Percentiles rank a stretch among this genome's conserved stretches.
Conservation (phyloP, 2,888 invertebrate species). For the Drosophila gaucha region DNA sequence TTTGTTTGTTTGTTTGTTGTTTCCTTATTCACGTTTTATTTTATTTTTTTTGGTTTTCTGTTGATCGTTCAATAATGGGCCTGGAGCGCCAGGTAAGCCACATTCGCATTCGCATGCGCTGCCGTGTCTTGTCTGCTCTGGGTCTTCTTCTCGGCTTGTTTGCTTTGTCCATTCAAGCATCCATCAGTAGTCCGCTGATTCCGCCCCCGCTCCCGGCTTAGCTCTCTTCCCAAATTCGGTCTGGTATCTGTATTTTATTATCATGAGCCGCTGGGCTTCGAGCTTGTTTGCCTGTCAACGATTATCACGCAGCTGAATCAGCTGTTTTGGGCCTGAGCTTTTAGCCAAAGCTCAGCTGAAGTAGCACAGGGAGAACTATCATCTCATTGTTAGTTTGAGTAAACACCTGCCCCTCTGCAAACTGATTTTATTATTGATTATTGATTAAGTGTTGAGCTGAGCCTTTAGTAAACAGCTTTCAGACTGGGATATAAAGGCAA, state of each 20-base stretch:
- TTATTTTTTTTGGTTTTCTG: constrained; percentile 18
- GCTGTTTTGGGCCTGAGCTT: constrained; percentile 13
- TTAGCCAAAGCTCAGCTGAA: constrained; percentile 8
- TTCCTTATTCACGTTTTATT: constrained; percentile 29
- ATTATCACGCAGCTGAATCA: constrained; percentile 31
- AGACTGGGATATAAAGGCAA: background rate
- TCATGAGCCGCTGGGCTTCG: constrained; percentile 64
- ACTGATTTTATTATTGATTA: background rate
- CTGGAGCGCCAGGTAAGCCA: constrained; percentile 74
- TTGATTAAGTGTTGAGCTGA: too few relatives aligned
- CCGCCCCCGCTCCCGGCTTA: background rate
- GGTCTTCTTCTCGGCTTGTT: constrained; percentile 30
- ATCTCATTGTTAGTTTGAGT: background rate
- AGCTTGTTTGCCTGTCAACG: constrained; percentile 32
- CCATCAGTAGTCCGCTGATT: constrained; percentile 43
- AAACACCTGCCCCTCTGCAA: background rate
- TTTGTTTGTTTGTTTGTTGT: constrained; percentile 35
- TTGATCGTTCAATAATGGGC: constrained; percentile 67
- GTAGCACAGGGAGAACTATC: too few relatives aligned
- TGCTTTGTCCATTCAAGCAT: constrained; percentile 53
- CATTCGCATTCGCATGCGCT: constrained; percentile 38
- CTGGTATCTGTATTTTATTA: constrained; percentile 62
- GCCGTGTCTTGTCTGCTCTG: constrained; percentile 36
- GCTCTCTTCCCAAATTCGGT: background rate
- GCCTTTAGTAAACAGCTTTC: background rate